Evolutionary conservation across 2,888 invertebrate species (phyloP).

Genomic region (Tholera decimalis): DNA sequence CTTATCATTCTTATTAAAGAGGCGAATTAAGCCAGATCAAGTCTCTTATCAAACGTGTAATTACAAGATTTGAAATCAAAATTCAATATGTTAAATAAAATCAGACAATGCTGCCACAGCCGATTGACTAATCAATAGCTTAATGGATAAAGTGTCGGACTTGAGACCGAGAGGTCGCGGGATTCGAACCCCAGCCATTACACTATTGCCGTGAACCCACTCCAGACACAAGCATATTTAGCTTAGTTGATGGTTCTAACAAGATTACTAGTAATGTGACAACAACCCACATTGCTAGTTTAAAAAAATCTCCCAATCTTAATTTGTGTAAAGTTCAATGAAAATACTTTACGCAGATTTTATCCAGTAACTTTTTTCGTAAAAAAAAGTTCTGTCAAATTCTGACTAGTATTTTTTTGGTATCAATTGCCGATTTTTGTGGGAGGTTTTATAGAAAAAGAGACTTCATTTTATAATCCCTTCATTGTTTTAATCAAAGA

Average conservation of each 20-base stretch:
- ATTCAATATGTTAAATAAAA: constrained; percentile 2
- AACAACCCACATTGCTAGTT: too few species aligned
- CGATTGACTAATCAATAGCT: constrained; percentile 5
- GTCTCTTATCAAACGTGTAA: too few species aligned
- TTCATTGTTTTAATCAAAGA: background rate
- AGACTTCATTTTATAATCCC: background rate
- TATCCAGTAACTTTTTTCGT: constrained; percentile 60
- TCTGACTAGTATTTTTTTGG: constrained; percentile 25
- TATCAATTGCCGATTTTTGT: background rate
- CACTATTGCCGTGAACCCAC: too few species aligned
- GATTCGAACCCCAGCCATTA: too few species aligned
- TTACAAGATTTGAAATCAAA: background rate
- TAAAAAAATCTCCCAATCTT: background rate
- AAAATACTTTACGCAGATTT: constrained; percentile 37
- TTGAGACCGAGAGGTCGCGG: too few species aligned
- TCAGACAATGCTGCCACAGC: background rate
- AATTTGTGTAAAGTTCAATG: background rate
- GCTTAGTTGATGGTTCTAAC: too few species aligned
- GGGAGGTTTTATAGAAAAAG: background rate
- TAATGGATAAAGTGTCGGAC: too few species aligned
- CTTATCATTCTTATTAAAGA: background rate
- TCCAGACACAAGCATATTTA: too few species aligned
- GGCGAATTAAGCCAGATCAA: background rate
- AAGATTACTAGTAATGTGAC: too few species aligned
- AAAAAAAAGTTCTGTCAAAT: constrained; percentile 62